phyloP scores from a whole-genome alignment of 2,888 invertebrate species.

The Mystacides longicornis region DNA sequence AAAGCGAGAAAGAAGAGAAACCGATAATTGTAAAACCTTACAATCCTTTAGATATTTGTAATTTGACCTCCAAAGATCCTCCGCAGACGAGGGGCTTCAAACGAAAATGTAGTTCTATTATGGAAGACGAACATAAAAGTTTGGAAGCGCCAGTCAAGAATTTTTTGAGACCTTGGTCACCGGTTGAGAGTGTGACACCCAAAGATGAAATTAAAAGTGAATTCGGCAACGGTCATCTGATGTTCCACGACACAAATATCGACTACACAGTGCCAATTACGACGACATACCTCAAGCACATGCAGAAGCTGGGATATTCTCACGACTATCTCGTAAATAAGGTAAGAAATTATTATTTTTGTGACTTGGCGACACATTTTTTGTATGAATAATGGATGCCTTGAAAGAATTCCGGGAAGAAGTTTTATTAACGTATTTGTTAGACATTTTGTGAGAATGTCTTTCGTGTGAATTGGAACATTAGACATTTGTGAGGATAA shows the following conservation, averaged over 20 bases:
- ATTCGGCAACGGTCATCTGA: slow-evolving; percentile 23
- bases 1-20: slow-evolving; percentile 19
- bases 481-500: no score
- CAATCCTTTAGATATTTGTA: slow-evolving; percentile 57
- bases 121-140: slow-evolving; percentile 29
- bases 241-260: slow-evolving; percentile 44
- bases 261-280: slow-evolving; percentile 86
- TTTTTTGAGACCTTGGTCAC: slow-evolving; percentile 56
- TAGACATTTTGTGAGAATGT: no score
- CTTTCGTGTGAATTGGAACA: no score
- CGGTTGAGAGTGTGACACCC: slow-evolving; percentile 36
- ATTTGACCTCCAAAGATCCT: slow-evolving; percentile 54
- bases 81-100: slow-evolving; percentile 47
- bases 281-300: slow-evolving; percentile 80
- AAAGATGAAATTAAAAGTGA: slow-evolving; percentile 38
- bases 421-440: no score
- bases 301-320: slow-evolving; percentile 62
- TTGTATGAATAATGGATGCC: no score
- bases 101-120: slow-evolving; percentile 38
- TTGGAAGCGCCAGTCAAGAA: slow-evolving; percentile 37
- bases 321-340: slow-evolving; percentile 55
- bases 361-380: no score
- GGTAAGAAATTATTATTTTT: slow-evolving; percentile 45
- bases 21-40: slow-evolving; percentile 34
- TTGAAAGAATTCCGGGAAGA: no score